Conservation (phyloP, 2,113 vertebrate genomes). For the Siniperca knerii region DNA sequence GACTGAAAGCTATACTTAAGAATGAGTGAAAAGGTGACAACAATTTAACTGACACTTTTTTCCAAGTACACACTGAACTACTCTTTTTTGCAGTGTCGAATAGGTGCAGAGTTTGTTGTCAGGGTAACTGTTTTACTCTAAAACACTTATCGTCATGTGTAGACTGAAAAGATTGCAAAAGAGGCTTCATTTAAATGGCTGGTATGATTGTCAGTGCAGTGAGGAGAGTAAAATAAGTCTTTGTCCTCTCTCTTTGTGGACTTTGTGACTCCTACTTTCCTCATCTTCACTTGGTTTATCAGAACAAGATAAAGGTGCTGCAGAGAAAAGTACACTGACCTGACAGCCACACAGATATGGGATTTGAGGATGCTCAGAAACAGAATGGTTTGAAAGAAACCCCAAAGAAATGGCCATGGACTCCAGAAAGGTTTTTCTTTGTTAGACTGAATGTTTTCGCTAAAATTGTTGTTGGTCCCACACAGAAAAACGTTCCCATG, state of each 20-base stretch:
- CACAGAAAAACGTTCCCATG: not conserved
- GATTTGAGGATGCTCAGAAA: not conserved
- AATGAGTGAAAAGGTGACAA: not conserved
- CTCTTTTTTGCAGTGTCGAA: not conserved
- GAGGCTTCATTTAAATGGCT: constrained; percentile 18
- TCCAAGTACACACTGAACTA: not conserved
- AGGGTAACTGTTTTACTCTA: constrained; percentile 36
- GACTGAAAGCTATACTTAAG: not conserved
- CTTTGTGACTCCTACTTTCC: not conserved
- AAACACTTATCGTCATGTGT: not conserved
- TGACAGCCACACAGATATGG: not conserved
- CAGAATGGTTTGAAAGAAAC: not conserved
- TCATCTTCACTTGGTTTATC: constrained; percentile 10
- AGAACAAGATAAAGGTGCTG: constrained; percentile 1
- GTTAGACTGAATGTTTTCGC: not conserved
- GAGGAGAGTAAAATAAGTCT: not conserved
- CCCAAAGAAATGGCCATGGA: not conserved
- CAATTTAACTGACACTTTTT: constrained; percentile 21
- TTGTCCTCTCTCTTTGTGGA: not conserved
- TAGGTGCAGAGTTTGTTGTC: constrained; percentile 41
- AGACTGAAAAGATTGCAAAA: not conserved
- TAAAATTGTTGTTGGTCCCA: not conserved
- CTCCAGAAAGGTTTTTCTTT: not conserved
- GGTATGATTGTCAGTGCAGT: not conserved
- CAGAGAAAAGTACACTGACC: not conserved